phyloP scores from a whole-genome alignment of 2,888 invertebrate species.

The Apamea anceps region DNA sequence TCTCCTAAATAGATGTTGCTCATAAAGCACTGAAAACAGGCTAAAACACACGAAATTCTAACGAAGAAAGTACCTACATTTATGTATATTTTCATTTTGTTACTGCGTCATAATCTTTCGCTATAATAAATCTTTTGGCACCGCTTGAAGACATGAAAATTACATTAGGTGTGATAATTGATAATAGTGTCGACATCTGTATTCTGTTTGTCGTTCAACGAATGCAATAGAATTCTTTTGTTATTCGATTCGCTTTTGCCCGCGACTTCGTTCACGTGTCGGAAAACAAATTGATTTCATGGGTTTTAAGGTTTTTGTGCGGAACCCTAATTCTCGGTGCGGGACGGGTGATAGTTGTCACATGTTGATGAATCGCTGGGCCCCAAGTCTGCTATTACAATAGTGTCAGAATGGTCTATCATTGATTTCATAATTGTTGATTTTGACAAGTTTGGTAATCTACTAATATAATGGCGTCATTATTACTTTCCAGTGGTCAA shows the following conservation, averaged over 20 bases:
- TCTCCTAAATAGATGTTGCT: conserved; percentile 39
- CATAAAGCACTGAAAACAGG: conserved; percentile 17
- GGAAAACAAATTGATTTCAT: not conserved
- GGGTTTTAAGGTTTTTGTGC: too few relatives aligned
- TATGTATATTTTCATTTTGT: not conserved
- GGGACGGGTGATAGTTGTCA: too few relatives aligned
- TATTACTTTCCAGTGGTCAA: too few relatives aligned
- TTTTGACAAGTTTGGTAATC: too few relatives aligned
- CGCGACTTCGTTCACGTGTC: not conserved
- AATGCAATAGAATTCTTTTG: not conserved
- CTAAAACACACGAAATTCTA: conserved; percentile 25
- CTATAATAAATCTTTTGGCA: conserved; percentile 32
- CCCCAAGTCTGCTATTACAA: too few relatives aligned
- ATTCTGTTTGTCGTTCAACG: not conserved
- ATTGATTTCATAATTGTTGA: too few relatives aligned
- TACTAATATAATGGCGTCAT: too few relatives aligned
- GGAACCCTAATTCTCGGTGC: too few relatives aligned
- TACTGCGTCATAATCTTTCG: not conserved
- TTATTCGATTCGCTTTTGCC: not conserved
- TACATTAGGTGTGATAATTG: conserved; percentile 18
- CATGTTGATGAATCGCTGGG: too few relatives aligned
- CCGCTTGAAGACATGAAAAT: conserved; percentile 3
- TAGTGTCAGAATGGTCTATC: too few relatives aligned
- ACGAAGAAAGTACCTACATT: conserved; percentile 5
- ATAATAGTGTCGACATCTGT: conserved; percentile 15